Base-by-base conservation (phyloP, 2,888 invertebrate genomes). In the Yponomeuta evonymella region DNA sequence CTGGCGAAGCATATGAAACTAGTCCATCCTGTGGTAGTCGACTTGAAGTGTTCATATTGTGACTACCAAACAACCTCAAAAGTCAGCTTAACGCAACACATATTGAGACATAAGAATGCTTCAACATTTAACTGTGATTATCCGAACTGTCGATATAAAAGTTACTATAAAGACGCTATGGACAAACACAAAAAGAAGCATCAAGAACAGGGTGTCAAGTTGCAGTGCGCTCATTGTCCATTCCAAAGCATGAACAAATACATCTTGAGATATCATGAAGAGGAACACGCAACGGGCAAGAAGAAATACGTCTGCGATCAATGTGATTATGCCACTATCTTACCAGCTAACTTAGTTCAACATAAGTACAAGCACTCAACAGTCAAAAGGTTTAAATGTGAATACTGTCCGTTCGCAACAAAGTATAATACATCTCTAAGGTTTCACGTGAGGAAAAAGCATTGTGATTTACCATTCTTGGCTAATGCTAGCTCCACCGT, bases 161-260 rank as follows among this genome's bases (percentile, higher is more conserved):
- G 89, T 0, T 90, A 82, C 70, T 89, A 89, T 51, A 87, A 87
- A 71, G 82, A 77, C 71, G 89, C 90, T 2, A 90, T 91, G 90
- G 78, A 83, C 5, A 90, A 88, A 51, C 92, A 92, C 73, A 89
- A 81, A 70, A 75, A 79, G 1, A 87, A 83, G 70, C 92, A 92
- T 73, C 76, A 74, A 0, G 88, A 89, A 63, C 77, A 82, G 51
- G 89, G 90, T 8, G 85, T 89, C 0, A 90, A 89, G 74, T 75
- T 90, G 29, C 89, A 91, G 72, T 92, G 91, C 73, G 75, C 82
- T 0, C 83, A 87, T 29, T 91, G 91, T 73, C 84, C 90, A 0
- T 92, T 91, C 73, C 89, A 90, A 74, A 85, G 87, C 0, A 90
- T 90, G 89, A 90, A 90, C 75, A 91, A 91, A 73, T 91, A 92